Conservation (phyloP, 1,140 invertebrate genomes). For the Drosophila kikkawai region DNA sequence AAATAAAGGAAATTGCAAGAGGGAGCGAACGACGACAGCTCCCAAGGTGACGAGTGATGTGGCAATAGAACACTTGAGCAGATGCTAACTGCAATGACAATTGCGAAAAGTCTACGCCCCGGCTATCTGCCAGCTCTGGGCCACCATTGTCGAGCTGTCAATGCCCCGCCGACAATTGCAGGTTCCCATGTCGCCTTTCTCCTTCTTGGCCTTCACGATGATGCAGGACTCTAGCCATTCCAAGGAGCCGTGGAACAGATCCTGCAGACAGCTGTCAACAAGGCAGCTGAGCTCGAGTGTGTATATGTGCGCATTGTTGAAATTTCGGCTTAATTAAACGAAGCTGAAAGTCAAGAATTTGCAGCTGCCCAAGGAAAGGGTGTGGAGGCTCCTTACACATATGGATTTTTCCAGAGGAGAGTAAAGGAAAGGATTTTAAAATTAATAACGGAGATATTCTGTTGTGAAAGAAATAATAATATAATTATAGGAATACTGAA, state of each 20-base stretch:
- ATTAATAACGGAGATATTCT: not conserved
- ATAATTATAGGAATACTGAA: too few relatives aligned
- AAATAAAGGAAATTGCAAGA: conserved; percentile 10
- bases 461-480: conserved; percentile 2
- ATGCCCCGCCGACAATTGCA: conserved; percentile 64
- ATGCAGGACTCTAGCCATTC: conserved; percentile 8
- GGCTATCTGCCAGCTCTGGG: conserved; percentile 25
- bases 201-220: conserved; percentile 3
- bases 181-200: conserved; percentile 3
- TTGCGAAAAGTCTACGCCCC: conserved; percentile 49
- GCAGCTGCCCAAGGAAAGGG: conserved; percentile 1
- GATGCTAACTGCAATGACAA: conserved; percentile 71
- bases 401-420: not conserved
- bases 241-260: conserved; percentile 2
- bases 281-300: conserved; percentile 16
- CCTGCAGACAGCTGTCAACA: conserved; percentile 42
- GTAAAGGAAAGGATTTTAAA: not conserved
- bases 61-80: conserved; percentile 41
- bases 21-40: not conserved
- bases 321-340: conserved; percentile 77
- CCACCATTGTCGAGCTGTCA: conserved; percentile 72
- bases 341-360: conserved; percentile 59
- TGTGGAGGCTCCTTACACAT: not conserved
- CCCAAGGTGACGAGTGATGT: conserved; percentile 25
- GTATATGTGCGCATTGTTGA: conserved; percentile 59